phyloP scores from a whole-genome alignment of 2,888 invertebrate genomes.

The Gymnosoma rotundatum region DNA sequence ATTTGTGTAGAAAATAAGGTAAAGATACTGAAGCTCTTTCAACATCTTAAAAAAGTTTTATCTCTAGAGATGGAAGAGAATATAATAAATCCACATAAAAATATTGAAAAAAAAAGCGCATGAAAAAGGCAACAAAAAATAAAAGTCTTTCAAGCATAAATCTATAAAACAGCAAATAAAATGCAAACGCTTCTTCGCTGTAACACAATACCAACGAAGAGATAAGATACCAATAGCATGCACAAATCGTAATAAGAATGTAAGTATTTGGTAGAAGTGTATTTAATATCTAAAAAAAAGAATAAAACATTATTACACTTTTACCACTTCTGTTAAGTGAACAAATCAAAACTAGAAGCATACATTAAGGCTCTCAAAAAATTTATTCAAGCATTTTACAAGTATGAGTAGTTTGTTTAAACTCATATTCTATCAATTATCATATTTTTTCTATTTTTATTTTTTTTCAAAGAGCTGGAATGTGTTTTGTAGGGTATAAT shows the following conservation, averaged over 20 bases:
- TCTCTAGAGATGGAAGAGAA: constrained; percentile 43
- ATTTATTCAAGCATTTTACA: neutral
- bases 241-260: neutral
- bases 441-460: neutral
- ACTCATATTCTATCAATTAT: constrained; percentile 4
- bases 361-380: constrained; percentile 13
- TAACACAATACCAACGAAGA: constrained; percentile 2
- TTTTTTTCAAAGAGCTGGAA: neutral
- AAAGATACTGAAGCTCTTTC: constrained; percentile 31
- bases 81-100: constrained; percentile 51
- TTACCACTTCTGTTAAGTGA: neutral
- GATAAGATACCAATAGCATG: neutral
- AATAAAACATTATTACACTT: no score
- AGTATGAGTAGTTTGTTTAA: neutral
- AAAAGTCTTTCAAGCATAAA: constrained; percentile 42
- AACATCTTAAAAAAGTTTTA: constrained; percentile 42
- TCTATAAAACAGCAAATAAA: constrained; percentile 21
- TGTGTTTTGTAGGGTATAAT: constrained; percentile 4
- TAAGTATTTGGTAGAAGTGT: neutral
- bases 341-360: neutral
- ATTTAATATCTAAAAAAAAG: neutral
- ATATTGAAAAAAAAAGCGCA: constrained; percentile 15
- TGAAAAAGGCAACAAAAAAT: neutral
- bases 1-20: constrained; percentile 1
- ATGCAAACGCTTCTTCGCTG: constrained; percentile 14